Base-by-base conservation (phyloP, 1,140 invertebrate genomes). In the Cepaea nemoralis region DNA sequence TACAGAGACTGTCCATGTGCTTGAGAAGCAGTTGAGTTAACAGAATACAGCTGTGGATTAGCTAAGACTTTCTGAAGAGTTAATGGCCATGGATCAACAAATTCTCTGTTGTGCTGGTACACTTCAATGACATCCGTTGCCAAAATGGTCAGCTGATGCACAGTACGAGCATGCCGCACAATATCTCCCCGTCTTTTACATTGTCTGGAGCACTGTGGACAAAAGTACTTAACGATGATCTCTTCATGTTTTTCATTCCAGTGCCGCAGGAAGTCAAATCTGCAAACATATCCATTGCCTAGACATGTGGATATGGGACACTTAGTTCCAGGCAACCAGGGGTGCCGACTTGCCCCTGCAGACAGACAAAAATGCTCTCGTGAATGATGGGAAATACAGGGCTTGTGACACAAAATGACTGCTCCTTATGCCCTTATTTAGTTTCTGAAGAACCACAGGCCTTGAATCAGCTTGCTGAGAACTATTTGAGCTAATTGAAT, bases 211-310 rank as follows among this genome's bases (percentile, higher is more conserved):
- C 75, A 77, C 35, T 59, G 35, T 33, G 75, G 39, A 40, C 75
- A 77, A n/a, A 14, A 3, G 39, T 77, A 77, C 31, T 39, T 77
- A 22, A 42, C 33, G 37, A 77, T 50, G 24, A 63, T 59, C 31
- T 33, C 59, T 37, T 59, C 75, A 77, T 77, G 75, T 40, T 63
- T 77, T 63, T 77, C 75, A 8, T 63, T 59, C 75, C 75, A 77
- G 55, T 77, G 71, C 16, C 71, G 71, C 27, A 10, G 40, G 50
- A 74, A 74, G 42, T 74, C 71, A 74, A 33, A 45, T 33, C 27
- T 42, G 31, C 37, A 74, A 31, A 33, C n/a, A 35, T 6, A 63
- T 5, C 59, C 75, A 59, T 35, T 37, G n/a, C 45, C 39, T 55
- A 37, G 33, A 39, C 75, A 77, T 55, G 27, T 50, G 16, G 75